Evolutionary conservation across 2,797 vertebrate genomes (phyloP), one percentile per base, ranked within the genome.

Genomic region (Pangasius krempfi): DNA sequence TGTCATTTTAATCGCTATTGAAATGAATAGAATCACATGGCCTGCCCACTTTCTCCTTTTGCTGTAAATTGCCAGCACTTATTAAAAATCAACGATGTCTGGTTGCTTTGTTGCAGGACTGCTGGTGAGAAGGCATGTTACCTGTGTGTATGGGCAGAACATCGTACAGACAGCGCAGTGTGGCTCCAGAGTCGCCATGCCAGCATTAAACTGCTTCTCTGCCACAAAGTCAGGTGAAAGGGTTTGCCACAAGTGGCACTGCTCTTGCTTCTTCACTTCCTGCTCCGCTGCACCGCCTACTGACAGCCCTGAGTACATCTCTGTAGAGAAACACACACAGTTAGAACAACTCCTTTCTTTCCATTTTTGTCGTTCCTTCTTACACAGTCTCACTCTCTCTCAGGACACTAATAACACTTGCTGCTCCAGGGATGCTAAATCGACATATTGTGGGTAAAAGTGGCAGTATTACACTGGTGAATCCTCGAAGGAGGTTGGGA

Each of bases 121-220:
- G 78, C 30, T 58, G 54, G 3, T 33, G 27, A 54, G n/a, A 37
- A 27, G n/a, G 16, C 9, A 7, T 89, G 62, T 90, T 96, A 99
- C 98, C 98, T 97, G 97, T 44, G 94, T 94, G n/a, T 97, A 99
- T 0, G 98, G 97, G 90, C 96, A 98, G 93, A 99, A 99, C 60
- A 99, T 96, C 1, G 96, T 97, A 66, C 99, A 99, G 92, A 99
- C 92, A 79, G 98, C 97, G 52, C 99, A 99, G 95, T 97, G 95
- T 0, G 99, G 99, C 89, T 98, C 95, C 0, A 97, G 95, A 10
- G 95, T 95, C 0, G 98, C 97, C 30, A 98, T 97, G 0, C 96
- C 96, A 0, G 96, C 96, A 0, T 99, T 99, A 94, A 98, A 98
- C 90, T 95, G 97, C 54, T 97, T 96, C 93, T 99, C 99, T 0